Percentiles rank a stretch among this genome's conserved stretches.
These are phyloP conservation scores for Echeneis naucrates DNA, from an alignment of 2,797 vertebrate species.

Conservation along the genomic window DNA sequence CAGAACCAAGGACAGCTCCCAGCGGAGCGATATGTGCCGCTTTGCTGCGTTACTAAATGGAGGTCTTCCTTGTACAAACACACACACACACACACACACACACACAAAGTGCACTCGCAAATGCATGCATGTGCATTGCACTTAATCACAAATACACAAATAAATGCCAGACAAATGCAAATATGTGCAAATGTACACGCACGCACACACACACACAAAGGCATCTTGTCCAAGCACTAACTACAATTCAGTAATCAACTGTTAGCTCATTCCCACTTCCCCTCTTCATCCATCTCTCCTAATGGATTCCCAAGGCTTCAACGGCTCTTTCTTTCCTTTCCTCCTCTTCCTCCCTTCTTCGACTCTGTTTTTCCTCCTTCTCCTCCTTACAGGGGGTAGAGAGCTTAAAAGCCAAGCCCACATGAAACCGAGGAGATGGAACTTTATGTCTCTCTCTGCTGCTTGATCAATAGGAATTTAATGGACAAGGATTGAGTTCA, in stretches of 20 bases:
- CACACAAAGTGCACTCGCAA: no score
- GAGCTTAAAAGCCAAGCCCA: constrained; percentile 63
- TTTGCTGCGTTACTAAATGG: constrained; percentile 79
- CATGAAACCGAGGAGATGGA: constrained; percentile 78
- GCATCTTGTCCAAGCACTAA: constrained; percentile 34
- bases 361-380: constrained; percentile 28
- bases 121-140: no score
- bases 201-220: constrained; percentile 17
- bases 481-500: constrained; percentile 86
- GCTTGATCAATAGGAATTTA: constrained; percentile 87
- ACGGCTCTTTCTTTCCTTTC: constrained; percentile 48
- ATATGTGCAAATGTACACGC: not conserved
- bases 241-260: constrained; percentile 67
- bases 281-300: constrained; percentile 65
- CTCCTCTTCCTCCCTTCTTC: not conserved
- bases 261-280: constrained; percentile 61
- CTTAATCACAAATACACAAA: no score
- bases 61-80: constrained; percentile 65
- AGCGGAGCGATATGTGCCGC: constrained; percentile 61
- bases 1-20: constrained; percentile 87
- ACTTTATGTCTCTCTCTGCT: constrained; percentile 78
- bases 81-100: constrained; percentile 46
- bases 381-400: constrained; percentile 28
- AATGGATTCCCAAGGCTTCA: constrained; percentile 70
- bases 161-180: not conserved